Evolutionary conservation across 92 coral and sea anemone species (phyloP).

Genomic region (Galaxea fascicularis): DNA sequence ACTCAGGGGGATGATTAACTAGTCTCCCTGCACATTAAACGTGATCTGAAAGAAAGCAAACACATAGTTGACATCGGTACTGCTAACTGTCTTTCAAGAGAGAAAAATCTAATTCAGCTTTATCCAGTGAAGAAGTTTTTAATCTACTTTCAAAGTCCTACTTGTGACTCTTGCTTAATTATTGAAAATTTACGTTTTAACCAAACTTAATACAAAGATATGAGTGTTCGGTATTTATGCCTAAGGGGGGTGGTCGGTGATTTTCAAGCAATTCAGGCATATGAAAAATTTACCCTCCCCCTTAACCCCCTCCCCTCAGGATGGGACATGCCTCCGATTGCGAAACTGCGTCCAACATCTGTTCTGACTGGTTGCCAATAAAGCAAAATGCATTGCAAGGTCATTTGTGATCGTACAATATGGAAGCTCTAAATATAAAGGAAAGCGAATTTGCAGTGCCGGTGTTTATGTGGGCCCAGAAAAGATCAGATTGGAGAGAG

Average conservation of each 20-base stretch:
- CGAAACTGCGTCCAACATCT: conserved; percentile 30
- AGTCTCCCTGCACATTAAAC: no score
- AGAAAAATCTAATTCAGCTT: no score
- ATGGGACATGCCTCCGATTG: conserved; percentile 21
- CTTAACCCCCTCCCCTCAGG: conserved; percentile 24
- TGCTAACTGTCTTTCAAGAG: no score
- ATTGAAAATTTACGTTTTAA: no score
- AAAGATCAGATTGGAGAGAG: conserved; percentile 28
- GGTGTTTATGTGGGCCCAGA: conserved; percentile 16
- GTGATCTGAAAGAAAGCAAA: no score
- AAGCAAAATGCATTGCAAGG: conserved; percentile 20
- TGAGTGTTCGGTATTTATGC: conserved; percentile 15
- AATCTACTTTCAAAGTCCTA: not conserved
- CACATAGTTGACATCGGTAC: no score
- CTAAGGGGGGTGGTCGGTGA: conserved; percentile 38
- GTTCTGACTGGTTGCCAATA: conserved; percentile 23
- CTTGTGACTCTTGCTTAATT: no score
- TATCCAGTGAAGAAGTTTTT: no score
- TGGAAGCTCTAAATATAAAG: conserved; percentile 4
- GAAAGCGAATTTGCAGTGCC: conserved; percentile 31
- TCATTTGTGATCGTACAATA: conserved; percentile 24
- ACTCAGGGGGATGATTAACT: no score
- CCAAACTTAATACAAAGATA: no score
- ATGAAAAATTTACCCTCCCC: conserved; percentile 40
- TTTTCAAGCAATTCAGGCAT: conserved; percentile 44